phyloP scores from a whole-genome alignment of 2,888 invertebrate genomes.

The Myathropa florea region DNA sequence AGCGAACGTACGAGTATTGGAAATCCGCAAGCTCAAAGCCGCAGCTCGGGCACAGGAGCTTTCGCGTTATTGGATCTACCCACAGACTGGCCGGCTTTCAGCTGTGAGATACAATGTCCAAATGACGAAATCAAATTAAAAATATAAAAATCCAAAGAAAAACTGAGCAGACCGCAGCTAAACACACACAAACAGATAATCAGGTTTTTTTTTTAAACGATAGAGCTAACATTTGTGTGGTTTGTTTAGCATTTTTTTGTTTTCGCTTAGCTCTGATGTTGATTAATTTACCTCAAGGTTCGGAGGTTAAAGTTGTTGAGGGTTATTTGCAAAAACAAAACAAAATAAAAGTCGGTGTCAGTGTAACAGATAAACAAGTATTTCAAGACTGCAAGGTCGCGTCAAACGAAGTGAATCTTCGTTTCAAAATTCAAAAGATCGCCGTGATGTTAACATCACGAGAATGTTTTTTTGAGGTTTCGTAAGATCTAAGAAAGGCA shows the following conservation, averaged over 20 bases:
- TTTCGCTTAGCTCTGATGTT: constrained; percentile 5
- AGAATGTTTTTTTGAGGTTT: not conserved
- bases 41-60: constrained; percentile 16
- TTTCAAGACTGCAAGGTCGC: not conserved
- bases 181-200: constrained; percentile 32
- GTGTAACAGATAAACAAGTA: not conserved
- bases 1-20: constrained; percentile 25
- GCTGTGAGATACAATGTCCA: not conserved
- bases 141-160: not conserved
- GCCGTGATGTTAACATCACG: not conserved
- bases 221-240: not conserved
- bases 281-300: constrained; percentile 57
- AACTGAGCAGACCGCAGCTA: not conserved
- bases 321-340: not conserved
- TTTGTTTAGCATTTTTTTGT: constrained; percentile 28
- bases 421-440: not conserved
- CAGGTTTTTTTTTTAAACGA: constrained; percentile 52
- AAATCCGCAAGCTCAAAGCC: constrained; percentile 24
- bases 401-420: not conserved
- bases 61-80: constrained; percentile 5
- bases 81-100: constrained; percentile 11
- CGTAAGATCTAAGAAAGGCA: not conserved
- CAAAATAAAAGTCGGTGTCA: not conserved
- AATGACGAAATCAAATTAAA: constrained; percentile 33
- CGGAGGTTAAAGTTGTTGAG: constrained; percentile 23